These are phyloP conservation scores for Podarcis raffonei DNA, from an alignment of 2,113 vertebrate genomes.

Conservation along the genomic window DNA sequence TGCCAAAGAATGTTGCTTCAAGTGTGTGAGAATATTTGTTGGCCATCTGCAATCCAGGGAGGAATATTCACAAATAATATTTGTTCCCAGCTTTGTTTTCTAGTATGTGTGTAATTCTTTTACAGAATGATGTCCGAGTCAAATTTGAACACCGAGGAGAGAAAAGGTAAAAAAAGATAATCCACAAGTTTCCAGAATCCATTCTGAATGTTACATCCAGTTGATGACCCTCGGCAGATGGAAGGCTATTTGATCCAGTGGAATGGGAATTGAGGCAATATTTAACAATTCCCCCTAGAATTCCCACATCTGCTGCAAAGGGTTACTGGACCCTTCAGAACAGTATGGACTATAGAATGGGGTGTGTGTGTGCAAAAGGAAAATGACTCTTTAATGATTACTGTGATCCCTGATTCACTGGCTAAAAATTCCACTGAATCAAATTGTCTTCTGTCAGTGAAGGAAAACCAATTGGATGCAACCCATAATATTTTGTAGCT, in stretches of 20 bases:
- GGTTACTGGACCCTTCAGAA: no score
- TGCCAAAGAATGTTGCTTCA: constrained; percentile 10
- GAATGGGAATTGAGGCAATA: no score
- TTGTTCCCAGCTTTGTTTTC: constrained; percentile 3
- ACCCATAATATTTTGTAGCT: background rate
- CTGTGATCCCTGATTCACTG: no score
- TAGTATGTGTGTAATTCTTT: constrained; percentile 32
- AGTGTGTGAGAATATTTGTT: background rate
- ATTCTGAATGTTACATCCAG: background rate
- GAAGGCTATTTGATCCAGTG: no score
- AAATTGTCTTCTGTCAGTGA: no score
- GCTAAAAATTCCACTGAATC: background rate
- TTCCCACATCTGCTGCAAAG: no score
- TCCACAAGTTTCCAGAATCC: background rate
- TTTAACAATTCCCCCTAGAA: no score
- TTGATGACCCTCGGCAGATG: no score
- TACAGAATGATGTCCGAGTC: constrained; percentile 94
- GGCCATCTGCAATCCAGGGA: background rate
- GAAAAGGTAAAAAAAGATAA: constrained; percentile 85
- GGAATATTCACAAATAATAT: background rate
- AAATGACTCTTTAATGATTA: no score
- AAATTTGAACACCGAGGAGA: constrained; percentile 99
- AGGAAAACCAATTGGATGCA: no score
- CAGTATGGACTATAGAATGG: no score
- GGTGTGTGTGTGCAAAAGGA: no score